Base-by-base conservation (phyloP, 2,113 vertebrate species). In the Hystrix cristata region DNA sequence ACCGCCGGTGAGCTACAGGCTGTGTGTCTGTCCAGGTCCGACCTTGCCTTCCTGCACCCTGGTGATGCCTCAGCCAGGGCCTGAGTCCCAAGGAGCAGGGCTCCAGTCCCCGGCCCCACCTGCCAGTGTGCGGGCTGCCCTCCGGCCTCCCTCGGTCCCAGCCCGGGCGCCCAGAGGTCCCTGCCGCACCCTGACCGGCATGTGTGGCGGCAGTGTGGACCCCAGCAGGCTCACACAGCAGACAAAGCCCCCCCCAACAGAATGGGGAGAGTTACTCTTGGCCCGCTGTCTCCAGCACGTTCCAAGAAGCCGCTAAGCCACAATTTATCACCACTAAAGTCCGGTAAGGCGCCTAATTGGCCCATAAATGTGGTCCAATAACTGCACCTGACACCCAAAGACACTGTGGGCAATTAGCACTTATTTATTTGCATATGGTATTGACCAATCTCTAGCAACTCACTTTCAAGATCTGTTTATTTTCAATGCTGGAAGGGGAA, bases 261-360 rank as follows among this genome's bases (percentile, higher is more conserved):
- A n/a, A 65, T 0, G 2, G 1, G 31, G 55, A 81, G 3, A 83
- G 78, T 84, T 57, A 92, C 7, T 0, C 90, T 21, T 21, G 46
- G 48, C 18, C 1, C 48, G 0, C 65, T 3, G 1, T 19, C 67
- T 64, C 11, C 0, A 0, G 82, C 90, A 60, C 67, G 2, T 90
- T 72, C 72, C 27, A 60, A 62, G 83, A 93, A 87, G 53, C 96
- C 3, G 72, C 94, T 64, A 10, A 91, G 94, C 97, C 46, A 9
- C 74, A 84, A 60, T 95, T 98, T 94, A 96, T 98, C 98, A 97
- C 95, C 0, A 72, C 95, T 84, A 10, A 51, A 59, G 34, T 97
- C 98, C 97, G 29, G 96, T 89, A 98, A 98, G 98, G 93, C 94
- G 95, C 57, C 98, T 98, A 98, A 99, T 98, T 98, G 98, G 98